Evolutionary conservation across 2,797 vertebrate species (phyloP).

Genomic region (Garrulus glandarius): DNA sequence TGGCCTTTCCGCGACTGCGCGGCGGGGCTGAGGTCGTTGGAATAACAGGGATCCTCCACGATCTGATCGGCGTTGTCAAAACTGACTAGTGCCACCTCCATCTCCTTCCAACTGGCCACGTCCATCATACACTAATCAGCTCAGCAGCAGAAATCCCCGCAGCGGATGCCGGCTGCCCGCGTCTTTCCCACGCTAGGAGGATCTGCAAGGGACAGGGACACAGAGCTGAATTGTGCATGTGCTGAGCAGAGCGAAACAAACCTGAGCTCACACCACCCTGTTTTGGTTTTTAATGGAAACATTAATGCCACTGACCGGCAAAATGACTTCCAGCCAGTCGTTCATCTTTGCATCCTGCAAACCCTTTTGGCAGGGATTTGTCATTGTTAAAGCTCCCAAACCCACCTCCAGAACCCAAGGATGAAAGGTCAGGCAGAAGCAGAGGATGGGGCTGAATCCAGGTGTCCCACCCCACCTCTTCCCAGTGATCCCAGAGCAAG

Average conservation of each 20-base stretch:
- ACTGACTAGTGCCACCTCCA: constrained; percentile 94
- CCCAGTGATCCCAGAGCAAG: not conserved
- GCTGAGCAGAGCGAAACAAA: not conserved
- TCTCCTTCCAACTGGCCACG: constrained; percentile 77
- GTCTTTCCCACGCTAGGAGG: constrained; percentile 32
- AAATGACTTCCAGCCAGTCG: not conserved
- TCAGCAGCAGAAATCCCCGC: constrained; percentile 56
- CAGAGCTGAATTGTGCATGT: not conserved
- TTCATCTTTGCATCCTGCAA: not conserved
- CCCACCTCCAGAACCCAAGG: not conserved
- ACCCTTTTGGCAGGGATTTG: not conserved
- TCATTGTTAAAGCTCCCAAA: not conserved
- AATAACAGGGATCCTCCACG: constrained; percentile 85
- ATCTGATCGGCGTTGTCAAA: constrained; percentile 91
- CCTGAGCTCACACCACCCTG: not conserved
- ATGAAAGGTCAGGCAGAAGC: not conserved
- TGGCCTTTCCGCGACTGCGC: constrained; percentile 77
- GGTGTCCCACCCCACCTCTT: not conserved
- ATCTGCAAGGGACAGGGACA: constrained; percentile 64
- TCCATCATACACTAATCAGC: constrained; percentile 74
- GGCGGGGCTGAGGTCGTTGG: constrained; percentile 77
- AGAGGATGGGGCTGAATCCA: not conserved
- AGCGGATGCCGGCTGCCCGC: not conserved
- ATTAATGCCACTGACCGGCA: not conserved
- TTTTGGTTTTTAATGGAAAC: not conserved